Percentiles rank a stretch among this genome's conserved stretches.
These are phyloP conservation scores for Spodoptera littoralis DNA, from an alignment of 2,888 invertebrate species.

Conservation along the genomic window DNA sequence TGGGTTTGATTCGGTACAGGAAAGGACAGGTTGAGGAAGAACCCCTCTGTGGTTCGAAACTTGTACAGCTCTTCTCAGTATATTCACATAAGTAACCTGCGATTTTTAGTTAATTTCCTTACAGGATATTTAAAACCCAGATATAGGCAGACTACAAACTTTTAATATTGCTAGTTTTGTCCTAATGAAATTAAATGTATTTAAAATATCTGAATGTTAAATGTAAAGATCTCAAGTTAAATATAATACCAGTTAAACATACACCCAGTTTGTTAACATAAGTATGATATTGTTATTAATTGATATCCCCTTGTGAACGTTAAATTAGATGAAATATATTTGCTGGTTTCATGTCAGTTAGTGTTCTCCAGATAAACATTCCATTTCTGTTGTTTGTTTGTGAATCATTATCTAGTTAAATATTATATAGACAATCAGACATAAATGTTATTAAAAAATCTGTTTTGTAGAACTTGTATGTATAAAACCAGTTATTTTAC, in stretches of 20 bases:
- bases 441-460: conserved; percentile 9
- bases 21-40: no score
- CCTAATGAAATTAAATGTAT: conserved; percentile 29
- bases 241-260: conserved; percentile 16
- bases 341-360: conserved; percentile 13
- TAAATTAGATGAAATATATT: conserved; percentile 16
- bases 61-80: no score
- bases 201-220: conserved; percentile 41
- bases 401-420: conserved; percentile 38
- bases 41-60: no score
- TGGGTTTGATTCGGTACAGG: no score
- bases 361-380: conserved; percentile 33
- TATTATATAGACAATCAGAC: conserved; percentile 34
- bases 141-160: neutral
- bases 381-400: conserved; percentile 35
- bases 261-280: conserved; percentile 11
- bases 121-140: conserved; percentile 9
- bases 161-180: conserved; percentile 23
- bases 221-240: conserved; percentile 35
- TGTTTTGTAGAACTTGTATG: conserved; percentile 18
- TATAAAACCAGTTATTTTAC: conserved; percentile 10
- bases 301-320: conserved; percentile 11
- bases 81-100: no score
- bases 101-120: neutral
- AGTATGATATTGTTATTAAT: conserved; percentile 21